Base-by-base conservation (phyloP, 2,888 invertebrate genomes). In the Gryllus longicercus region DNA sequence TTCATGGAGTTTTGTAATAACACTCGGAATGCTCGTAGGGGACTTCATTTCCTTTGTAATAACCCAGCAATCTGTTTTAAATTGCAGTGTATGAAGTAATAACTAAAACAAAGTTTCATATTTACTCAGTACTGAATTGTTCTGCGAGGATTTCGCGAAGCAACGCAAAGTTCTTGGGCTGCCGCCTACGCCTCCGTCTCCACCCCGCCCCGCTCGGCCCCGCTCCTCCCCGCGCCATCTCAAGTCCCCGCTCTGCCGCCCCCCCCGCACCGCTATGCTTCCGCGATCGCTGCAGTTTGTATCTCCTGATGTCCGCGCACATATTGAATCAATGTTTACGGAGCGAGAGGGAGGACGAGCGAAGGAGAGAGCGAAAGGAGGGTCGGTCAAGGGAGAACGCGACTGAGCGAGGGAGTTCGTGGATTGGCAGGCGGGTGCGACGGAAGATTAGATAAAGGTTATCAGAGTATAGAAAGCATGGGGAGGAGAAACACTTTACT, bases 1-100 rank as follows among this genome's bases (percentile, higher is more conserved):
- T 63, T 63, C 63, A 63, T n/a, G 63, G 63, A 63, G 63, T 63
- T 63, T 63, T 63, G 63, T 63, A 63, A 63, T 63, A 63, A 63
- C 63, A 63, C 63, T n/a, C 63, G 63, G 63, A 63, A 63, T 63
- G 63, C 63, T 63, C 63, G n/a, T 63, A 63, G 63, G 63, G 63
- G 63, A 63, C 63, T 63, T 63, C 63, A 63, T 63, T 63, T 63
- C 63, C 63, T 63, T 63, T 63, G 63, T 63, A 63, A 63, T 63
- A 63, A 63, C 63, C 63, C 63, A 63, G 63, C 63, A 63, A 63
- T 63, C 63, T 63, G 63, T 63, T 63, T 63, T 63, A 63, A 63
- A 63, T 63, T 63, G 63, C 63, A 63, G 63, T 63, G 63, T 63
- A 63, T 63, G 63, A 63, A 63, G 63, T 63, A 63, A 63, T 63